Evolutionary conservation across 2,113 vertebrate genomes (phyloP), one percentile per base, ranked within the genome.

Genomic region (Aldabrachelys gigantea): DNA sequence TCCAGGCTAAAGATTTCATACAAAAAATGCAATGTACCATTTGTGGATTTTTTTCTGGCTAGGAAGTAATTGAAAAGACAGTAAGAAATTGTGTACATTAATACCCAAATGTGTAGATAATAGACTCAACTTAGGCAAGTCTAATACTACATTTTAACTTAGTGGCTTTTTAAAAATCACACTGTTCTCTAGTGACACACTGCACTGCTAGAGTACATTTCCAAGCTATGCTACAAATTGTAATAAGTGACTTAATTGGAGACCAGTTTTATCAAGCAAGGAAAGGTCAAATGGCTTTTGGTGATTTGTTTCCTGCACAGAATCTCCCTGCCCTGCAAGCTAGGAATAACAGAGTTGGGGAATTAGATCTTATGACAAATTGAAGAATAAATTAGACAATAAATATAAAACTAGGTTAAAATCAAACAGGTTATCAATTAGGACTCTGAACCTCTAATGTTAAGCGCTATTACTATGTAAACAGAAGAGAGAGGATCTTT

Each of bases 391-490:
- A 38, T 35, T 85, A 8, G 49, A 85, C 69, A 80, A 29, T 76
- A 87, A 87, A 1, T 1, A 49, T 85, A 47, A 22, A 44, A 44
- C 10, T 47, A 29, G 75, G 75, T 47, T 78, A 47, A 78, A 8
- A 65, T 47, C 4, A 29, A 81, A 84, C 5, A 57, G 35, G 84
- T 91, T 93, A 19, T 31, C 88, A 62, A 96, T 88, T 83, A 94
- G 82, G 4, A 49, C 80, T 75, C 89, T 69, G 81, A 85, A 79
- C 19, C 19, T 92, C 21, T 80, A 29, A 9, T 69, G 56, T 91
- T 90, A 93, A 75, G 53, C 49, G 93, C 17, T 91, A 44, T 80
- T 93, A 29, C 79, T 31, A 83, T 57, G 25, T 85, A 94, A 92
- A 95, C 85, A 76, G 41, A 41, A 92, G 31, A 92, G 83, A 62